Evolutionary conservation across 2,113 vertebrate species (phyloP), one percentile per base, ranked within the genome.

Genomic region (Xiphophorus couchianus): DNA sequence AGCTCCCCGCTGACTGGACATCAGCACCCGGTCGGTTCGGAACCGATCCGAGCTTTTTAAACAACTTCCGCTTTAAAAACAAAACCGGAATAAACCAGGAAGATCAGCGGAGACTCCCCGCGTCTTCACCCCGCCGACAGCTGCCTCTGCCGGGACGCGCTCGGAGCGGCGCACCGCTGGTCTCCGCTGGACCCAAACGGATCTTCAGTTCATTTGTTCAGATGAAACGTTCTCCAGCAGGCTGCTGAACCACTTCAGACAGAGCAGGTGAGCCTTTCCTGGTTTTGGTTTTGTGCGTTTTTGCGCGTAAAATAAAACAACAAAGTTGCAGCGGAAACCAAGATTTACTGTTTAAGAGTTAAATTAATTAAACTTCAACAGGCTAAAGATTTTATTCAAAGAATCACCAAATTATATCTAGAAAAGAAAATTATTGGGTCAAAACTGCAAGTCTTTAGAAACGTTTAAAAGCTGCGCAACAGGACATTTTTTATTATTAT

Each of bases 1-100:
- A 89, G 73, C 90, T 83, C 78, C 82, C 78, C 76, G 84, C 84
- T 82, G 83, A 66, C 82, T 64, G 80, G 73, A 83, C 71, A 85
- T 22, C 73, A 62, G 35, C 62, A 28, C 25, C 69, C 77, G 83
- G 90, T 66, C 79, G 62, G 19, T 28, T 74, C 69, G 65, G 71
- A 42, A 81, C 78, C 74, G 71, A 75, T 66, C 78, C 67, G 73
- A 81, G 86, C 71, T 22, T 77, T 39, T 35, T 17, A 48, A 30
- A 0, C 76, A 85, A 85, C 82, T 85, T 76, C 44, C 13, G 35
- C n/a, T 8, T 6, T 37, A 2, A 30, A 39, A 63, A 62, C n/a
- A 64, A 27, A 35, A 54, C 17, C 54, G 62, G 27, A 67, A 74
- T 31, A 44, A 22, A 79, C 51, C 33, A 62, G n/a, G 39, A 13